Evolutionary conservation across 2,888 invertebrate genomes (phyloP).

Genomic region (Lottia gigantea): DNA sequence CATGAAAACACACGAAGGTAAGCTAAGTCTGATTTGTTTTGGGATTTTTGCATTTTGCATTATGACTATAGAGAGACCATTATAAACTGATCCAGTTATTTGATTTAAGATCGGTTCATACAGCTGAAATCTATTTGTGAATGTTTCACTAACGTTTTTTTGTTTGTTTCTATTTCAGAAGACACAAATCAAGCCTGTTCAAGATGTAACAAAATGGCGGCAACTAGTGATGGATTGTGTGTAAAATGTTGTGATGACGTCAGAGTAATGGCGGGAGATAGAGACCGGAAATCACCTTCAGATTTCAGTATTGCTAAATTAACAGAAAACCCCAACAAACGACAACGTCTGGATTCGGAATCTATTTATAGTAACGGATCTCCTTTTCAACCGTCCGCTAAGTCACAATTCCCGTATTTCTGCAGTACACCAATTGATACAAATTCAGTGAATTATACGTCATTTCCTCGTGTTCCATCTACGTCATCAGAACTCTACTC

Average conservation of each 20-base stretch:
- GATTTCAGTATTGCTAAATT: neutral
- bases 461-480: neutral
- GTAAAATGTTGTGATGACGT: neutral
- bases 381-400: neutral
- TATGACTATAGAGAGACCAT: too few relatives aligned
- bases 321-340: neutral
- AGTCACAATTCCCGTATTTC: neutral
- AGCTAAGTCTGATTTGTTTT: slow-evolving; percentile 18
- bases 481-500: neutral
- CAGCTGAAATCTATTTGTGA: too few relatives aligned
- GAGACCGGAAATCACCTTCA: neutral
- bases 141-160: neutral
- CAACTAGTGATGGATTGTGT: neutral
- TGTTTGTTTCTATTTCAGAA: neutral
- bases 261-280: neutral
- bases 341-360: neutral
- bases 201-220: slow-evolving; percentile 4
- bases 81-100: too few relatives aligned
- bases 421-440: neutral
- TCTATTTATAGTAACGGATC: neutral
- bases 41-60: too few relatives aligned
- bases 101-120: too few relatives aligned
- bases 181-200: neutral
- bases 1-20: slow-evolving; percentile 81
- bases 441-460: neutral